Evolutionary conservation across 2,888 invertebrate species (phyloP), one percentile per base, ranked within the genome.

Genomic region (Magallana nippona): DNA sequence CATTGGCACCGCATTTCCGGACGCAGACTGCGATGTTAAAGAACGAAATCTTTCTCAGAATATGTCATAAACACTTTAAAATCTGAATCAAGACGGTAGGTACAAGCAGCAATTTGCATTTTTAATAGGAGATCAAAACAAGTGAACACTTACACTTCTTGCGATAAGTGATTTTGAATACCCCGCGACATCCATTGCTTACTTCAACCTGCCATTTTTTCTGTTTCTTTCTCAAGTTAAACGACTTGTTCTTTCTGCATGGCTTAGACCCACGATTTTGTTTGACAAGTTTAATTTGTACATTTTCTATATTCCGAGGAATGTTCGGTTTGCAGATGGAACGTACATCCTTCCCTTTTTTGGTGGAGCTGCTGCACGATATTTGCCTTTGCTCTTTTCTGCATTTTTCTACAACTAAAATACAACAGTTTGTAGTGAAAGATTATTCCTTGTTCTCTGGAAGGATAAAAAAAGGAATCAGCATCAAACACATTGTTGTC

Each of bases 1-100:
- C 62, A 62, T 62, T 62, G 62, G 62, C 19, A n/a, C 62, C 62
- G 62, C 62, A 62, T n/a, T 62, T 62, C 19, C 62, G n/a, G 19
- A 1, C 3, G n/a, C 62, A 62, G 19, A 19, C 62, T 62, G 19
- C n/a, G 8, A 19, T 19, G n/a, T n/a, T 2, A 27, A 27, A 1
- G 27, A 27, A 27, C 27, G 27, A 1, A 27, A 27, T 27, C 27
- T 27, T 2, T 27, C 1, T 27, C 27, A 27, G 27, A 27, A 27
- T 27, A 27, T 2, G 1, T 27, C 2, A 27, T 1, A 27, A 1
- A 2, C 27, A 27, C 27, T 27, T 27, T 27, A 27, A 27, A 1
- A 27, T 27, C 27, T 27, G 1, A 27, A 27, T 27, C 1, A 27
- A 27, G 27, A 27, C 1, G 27, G 1, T 1, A 27, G 2, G 27